phyloP scores from a whole-genome alignment of 2,113 vertebrate species.

The Pelecanus crispus region DNA sequence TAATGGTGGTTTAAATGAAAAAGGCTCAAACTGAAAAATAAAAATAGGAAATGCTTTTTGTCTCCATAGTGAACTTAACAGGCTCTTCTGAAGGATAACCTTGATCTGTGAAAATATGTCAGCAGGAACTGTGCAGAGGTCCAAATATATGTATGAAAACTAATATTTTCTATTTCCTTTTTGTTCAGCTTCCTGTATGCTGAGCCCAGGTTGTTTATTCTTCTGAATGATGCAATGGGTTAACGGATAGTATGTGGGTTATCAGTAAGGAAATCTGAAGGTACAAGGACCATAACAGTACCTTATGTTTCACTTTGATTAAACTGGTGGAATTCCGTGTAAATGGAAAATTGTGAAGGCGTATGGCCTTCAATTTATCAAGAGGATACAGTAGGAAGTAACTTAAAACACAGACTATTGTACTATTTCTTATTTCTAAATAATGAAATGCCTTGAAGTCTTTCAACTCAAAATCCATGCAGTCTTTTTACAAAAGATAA shows the following conservation, averaged over 20 bases:
- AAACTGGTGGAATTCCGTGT: conserved; percentile 72
- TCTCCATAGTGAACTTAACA: background rate
- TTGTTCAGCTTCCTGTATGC: conserved; percentile 72
- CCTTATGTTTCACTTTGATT: conserved; percentile 76
- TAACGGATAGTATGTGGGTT: conserved; percentile 65
- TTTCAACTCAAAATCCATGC: background rate
- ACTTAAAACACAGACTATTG: background rate
- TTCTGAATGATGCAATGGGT: conserved; percentile 81
- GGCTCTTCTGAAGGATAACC: background rate
- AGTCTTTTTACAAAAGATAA: background rate
- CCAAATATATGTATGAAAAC: conserved; percentile 2
- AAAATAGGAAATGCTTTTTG: background rate
- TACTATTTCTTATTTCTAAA: background rate
- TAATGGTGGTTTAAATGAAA: background rate
- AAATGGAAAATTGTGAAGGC: conserved; percentile 75
- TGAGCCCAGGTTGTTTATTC: conserved; percentile 66
- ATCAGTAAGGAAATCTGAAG: conserved; percentile 78
- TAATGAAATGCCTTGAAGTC: background rate
- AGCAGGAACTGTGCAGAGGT: background rate
- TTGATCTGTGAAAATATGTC: background rate
- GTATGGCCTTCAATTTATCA: conserved; percentile 21
- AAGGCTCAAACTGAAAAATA: background rate
- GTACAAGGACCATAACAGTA: conserved; percentile 68
- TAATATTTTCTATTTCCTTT: conserved; percentile 67
- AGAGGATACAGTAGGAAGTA: conserved; percentile 37